A percentile compares a stretch with the other conserved stretches of the same genome.
These are phyloP conservation scores for Tragopan temminckii DNA, from an alignment of 2,797 vertebrate genomes.

Conservation along the genomic window DNA sequence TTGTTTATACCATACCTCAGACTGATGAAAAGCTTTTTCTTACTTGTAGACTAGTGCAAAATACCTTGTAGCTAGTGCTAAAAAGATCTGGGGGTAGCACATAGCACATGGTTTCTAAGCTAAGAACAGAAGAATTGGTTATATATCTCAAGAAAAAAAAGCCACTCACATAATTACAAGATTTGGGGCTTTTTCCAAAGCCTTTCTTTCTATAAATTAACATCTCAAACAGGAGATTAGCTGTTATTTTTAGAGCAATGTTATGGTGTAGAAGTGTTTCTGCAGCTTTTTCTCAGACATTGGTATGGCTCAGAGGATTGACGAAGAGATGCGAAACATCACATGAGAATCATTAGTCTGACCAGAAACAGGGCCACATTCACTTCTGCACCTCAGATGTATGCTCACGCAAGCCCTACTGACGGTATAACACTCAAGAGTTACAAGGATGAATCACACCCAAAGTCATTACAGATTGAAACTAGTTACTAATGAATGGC, in stretches of 20 bases:
- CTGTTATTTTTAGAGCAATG: constrained; percentile 19
- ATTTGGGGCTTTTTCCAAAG: constrained; percentile 45
- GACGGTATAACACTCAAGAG: not conserved
- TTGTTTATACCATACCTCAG: constrained; percentile 76
- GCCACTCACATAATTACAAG: not conserved
- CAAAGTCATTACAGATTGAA: constrained; percentile 12
- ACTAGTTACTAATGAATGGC: constrained; percentile 48
- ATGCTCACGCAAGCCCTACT: not conserved
- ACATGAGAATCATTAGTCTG: not conserved
- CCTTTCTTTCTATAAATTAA: constrained; percentile 28
- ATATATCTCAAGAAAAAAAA: constrained; percentile 26
- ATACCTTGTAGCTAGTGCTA: constrained; percentile 35
- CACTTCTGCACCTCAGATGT: not conserved
- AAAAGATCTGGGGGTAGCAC: constrained; percentile 33
- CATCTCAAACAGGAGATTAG: not conserved
- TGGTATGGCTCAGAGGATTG: not conserved
- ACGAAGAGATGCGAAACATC: not conserved
- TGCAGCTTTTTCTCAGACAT: not conserved
- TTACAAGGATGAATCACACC: not conserved
- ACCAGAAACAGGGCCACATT: not conserved
- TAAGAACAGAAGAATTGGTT: not conserved
- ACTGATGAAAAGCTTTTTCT: constrained; percentile 69
- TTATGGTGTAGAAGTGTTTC: not conserved
- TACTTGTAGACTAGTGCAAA: constrained; percentile 39
- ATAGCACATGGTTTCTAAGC: not conserved